Conservation (phyloP, 2,888 invertebrate genomes). For the Seira sanloemensis region DNA sequence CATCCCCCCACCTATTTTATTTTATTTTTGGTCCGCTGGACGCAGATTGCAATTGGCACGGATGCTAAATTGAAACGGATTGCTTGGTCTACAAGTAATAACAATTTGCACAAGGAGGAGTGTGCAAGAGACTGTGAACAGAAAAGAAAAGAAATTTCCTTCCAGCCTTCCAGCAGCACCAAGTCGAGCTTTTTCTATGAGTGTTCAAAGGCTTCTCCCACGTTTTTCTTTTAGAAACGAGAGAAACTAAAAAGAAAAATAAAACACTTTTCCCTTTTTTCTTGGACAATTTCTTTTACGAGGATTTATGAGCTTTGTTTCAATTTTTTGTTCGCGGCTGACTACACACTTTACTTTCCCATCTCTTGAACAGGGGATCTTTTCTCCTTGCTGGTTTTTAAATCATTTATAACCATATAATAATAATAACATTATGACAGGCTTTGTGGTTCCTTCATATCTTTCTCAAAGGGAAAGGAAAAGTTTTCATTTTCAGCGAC, state of each 20-base stretch:
- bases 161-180: too few species aligned
- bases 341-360: too few species aligned
- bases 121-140: too few species aligned
- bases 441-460: too few species aligned
- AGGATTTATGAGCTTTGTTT: constrained; percentile 61
- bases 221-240: too few species aligned
- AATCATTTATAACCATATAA: constrained; percentile 4
- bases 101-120: too few species aligned
- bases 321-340: not conserved
- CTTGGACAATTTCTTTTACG: constrained; percentile 39
- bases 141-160: too few species aligned
- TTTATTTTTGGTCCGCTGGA: not conserved
- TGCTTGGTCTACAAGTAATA: too few species aligned
- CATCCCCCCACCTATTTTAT: too few species aligned
- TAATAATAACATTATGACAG: not conserved
- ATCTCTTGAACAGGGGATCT: too few species aligned
- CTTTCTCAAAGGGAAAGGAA: not conserved
- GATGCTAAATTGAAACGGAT: constrained; percentile 53
- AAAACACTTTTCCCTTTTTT: constrained; percentile 7
- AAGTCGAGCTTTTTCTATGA: not conserved
- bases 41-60: not conserved
- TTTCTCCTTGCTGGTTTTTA: too few species aligned
- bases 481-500: not conserved
- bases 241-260: not conserved
- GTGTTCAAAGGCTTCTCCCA: too few species aligned